Conservation (phyloP, 1,140 invertebrate genomes). For the Drosophila ananassae region DNA sequence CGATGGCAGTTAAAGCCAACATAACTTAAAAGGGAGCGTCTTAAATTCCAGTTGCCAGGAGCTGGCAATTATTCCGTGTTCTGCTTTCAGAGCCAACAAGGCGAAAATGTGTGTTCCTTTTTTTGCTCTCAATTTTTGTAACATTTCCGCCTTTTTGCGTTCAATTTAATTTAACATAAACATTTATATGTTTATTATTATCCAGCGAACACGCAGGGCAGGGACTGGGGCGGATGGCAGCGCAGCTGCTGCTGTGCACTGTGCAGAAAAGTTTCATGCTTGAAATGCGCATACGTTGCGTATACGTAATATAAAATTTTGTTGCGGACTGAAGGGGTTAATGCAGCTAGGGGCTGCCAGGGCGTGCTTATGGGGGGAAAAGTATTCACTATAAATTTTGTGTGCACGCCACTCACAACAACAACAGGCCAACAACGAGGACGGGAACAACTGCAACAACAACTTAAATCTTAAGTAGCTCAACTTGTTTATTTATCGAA, state of each 20-base stretch:
- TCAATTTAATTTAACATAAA: conserved; percentile 82
- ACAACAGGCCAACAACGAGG: conserved; percentile 48
- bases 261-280: conserved; percentile 75
- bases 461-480: conserved; percentile 82
- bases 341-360: conserved; percentile 12
- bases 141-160: conserved; percentile 79
- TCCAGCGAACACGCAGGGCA: conserved; percentile 45
- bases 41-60: conserved; percentile 51
- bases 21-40: conserved; percentile 47
- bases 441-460: conserved; percentile 57
- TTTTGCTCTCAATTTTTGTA: conserved; percentile 56
- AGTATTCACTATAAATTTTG: conserved; percentile 74
- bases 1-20: conserved; percentile 19
- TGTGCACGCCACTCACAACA: conserved; percentile 64
- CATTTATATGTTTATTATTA: conserved; percentile 81
- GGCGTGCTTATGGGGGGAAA: conserved; percentile 26
- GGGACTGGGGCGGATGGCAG: conserved; percentile 21
- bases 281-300: conserved; percentile 76
- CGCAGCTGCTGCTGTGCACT: conserved; percentile 54
- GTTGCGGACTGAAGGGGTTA: conserved; percentile 55
- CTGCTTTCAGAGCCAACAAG: conserved; percentile 55
- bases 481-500: conserved; percentile 82
- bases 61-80: conserved; percentile 44
- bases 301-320: conserved; percentile 76
- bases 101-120: conserved; percentile 46